A percentile compares a stretch with the other conserved stretches of the same genome.
These are phyloP conservation scores for Pycnomerus fuliginosus DNA, from an alignment of 2,888 invertebrate species.

Conservation along the genomic window DNA sequence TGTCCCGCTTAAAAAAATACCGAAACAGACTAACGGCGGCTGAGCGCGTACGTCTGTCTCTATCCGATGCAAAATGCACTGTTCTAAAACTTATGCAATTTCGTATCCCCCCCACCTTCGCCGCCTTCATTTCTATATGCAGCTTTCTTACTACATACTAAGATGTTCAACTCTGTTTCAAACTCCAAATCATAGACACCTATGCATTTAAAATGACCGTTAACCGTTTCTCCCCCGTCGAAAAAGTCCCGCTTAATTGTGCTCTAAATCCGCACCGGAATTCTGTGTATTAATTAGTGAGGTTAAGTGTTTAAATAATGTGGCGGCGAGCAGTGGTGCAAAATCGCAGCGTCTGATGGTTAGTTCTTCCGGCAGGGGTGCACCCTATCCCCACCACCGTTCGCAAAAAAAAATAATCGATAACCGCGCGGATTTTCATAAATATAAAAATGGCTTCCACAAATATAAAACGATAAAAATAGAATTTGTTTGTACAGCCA, in stretches of 20 bases:
- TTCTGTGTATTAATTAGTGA: no score
- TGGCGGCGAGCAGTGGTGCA: conserved; percentile 10
- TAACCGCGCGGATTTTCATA: conserved; percentile 5
- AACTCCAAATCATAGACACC: conserved; percentile 48
- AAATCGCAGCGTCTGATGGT: conserved; percentile 14
- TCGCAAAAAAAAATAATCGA: conserved; percentile 8
- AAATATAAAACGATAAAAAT: conserved; percentile 49
- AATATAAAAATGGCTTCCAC: conserved; percentile 35
- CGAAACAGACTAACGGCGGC: conserved; percentile 7
- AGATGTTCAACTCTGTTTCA: conserved; percentile 50
- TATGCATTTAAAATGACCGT: conserved; percentile 41
- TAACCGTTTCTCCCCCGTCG: conserved; percentile 2
- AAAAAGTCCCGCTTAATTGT: no score
- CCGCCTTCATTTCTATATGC: conserved; percentile 39
- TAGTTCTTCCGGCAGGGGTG: conserved; percentile 7
- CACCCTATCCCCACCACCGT: no score
- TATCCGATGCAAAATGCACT: conserved; percentile 30
- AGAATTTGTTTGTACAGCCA: conserved; percentile 52
- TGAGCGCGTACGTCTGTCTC: conserved; percentile 21
- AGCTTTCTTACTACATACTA: conserved; percentile 46
- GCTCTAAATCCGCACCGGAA: no score
- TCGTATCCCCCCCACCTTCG: conserved; percentile 31
- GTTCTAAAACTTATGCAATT: conserved; percentile 40
- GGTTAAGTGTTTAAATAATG: conserved; percentile 18
- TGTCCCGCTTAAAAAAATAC: conserved; percentile 6